Conservation (phyloP, 2,888 invertebrate species). For the Litoditis marina region DNA sequence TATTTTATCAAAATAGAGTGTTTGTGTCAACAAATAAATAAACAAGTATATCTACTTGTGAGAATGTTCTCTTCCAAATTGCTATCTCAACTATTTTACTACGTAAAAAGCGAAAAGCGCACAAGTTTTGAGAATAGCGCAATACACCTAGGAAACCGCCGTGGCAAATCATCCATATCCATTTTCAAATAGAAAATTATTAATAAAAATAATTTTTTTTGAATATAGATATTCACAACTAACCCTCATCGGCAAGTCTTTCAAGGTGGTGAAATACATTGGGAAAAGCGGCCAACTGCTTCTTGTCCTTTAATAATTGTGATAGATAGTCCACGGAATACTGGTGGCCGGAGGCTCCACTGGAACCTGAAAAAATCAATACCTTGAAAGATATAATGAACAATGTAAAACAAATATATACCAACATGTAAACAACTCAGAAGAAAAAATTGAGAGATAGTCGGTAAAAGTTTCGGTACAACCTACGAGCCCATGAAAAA, state of each 20-base stretch:
- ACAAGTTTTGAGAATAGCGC: too few species aligned
- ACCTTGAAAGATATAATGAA: neutral
- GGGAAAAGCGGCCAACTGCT: slow-evolving; percentile 98
- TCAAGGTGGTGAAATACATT: slow-evolving; percentile 99
- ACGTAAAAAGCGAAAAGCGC: neutral
- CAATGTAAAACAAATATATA: neutral
- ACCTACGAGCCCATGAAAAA: too few species aligned
- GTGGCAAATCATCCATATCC: too few species aligned
- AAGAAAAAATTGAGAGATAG: neutral
- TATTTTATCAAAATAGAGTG: too few species aligned
- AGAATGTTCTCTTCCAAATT: too few species aligned
- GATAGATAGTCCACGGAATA: slow-evolving; percentile 98
- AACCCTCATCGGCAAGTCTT: slow-evolving; percentile 97
- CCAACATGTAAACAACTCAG: neutral
- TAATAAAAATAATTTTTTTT: too few species aligned
- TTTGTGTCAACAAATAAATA: too few species aligned
- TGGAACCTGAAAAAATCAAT: neutral
- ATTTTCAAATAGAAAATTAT: too few species aligned
- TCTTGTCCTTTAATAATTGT: slow-evolving; percentile 99
- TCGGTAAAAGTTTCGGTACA: too few species aligned
- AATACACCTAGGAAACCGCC: too few species aligned
- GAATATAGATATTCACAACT: neutral
- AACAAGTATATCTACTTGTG: too few species aligned
- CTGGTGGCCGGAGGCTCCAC: slow-evolving; percentile 21
- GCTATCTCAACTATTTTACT: too few species aligned